Conservation (phyloP, 2,113 vertebrate genomes). For the Zapus hudsonius region DNA sequence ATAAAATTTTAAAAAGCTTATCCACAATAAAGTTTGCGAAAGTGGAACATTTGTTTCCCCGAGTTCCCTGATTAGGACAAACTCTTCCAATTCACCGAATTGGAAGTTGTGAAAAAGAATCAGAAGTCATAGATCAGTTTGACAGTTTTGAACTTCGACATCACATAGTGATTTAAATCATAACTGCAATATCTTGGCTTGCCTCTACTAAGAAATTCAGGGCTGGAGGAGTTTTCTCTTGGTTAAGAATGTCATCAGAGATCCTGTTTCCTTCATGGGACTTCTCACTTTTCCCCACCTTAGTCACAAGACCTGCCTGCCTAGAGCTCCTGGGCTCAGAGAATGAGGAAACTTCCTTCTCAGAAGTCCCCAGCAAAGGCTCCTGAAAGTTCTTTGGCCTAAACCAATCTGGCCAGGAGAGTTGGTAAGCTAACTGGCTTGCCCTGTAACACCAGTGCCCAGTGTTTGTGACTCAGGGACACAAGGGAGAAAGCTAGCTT, state of each 20-base stretch:
- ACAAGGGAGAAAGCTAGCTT: no score
- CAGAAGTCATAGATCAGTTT: not conserved
- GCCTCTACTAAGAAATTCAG: not conserved
- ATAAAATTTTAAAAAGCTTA: slow-evolving; percentile 64
- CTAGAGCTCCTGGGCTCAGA: not conserved
- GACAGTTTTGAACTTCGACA: not conserved
- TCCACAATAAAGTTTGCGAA: slow-evolving; percentile 51
- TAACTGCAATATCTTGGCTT: not conserved
- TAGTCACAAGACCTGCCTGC: not conserved
- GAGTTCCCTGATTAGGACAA: slow-evolving; percentile 34
- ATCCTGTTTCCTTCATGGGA: not conserved
- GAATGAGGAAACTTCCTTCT: not conserved
- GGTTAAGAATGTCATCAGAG: not conserved
- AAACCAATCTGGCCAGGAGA: not conserved
- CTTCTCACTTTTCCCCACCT: not conserved
- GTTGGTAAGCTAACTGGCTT: not conserved
- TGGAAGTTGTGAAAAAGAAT: slow-evolving; percentile 16
- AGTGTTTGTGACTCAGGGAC: not conserved
- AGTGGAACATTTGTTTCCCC: slow-evolving; percentile 28
- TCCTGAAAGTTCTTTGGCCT: slow-evolving; percentile 18
- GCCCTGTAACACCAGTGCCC: no score
- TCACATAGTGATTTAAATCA: slow-evolving; percentile 27
- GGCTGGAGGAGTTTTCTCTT: not conserved
- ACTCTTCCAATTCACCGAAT: not conserved
- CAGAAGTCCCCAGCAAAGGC: not conserved